Conservation (phyloP, 1,140 invertebrate genomes). For the Gerris buenoi region DNA sequence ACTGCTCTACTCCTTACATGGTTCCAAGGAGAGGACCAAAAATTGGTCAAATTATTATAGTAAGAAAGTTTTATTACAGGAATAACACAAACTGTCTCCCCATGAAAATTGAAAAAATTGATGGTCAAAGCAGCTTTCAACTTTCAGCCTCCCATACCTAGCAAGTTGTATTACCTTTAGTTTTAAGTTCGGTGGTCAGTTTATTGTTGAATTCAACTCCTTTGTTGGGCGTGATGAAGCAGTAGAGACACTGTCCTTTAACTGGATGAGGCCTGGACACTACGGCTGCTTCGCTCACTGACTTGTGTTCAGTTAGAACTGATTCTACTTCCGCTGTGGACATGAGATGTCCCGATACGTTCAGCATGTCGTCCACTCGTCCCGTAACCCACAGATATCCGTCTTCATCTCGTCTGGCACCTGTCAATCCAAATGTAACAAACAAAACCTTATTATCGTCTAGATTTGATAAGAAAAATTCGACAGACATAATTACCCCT, state of each 20-base stretch:
- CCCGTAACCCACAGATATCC: slow-evolving; percentile 96
- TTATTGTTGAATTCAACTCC: slow-evolving; percentile 51
- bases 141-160: not conserved
- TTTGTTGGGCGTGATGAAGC: slow-evolving; percentile 80
- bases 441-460: too few relatives aligned
- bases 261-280: slow-evolving; percentile 83
- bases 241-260: slow-evolving; percentile 93
- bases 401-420: slow-evolving; percentile 76
- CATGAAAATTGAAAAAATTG: not conserved
- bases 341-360: slow-evolving; percentile 93
- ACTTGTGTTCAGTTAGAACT: slow-evolving; percentile 65
- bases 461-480: too few relatives aligned
- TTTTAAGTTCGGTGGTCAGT: slow-evolving; percentile 59
- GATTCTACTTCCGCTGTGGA: slow-evolving; percentile 92
- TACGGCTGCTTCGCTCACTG: slow-evolving; percentile 84
- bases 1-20: too few relatives aligned
- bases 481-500: too few relatives aligned
- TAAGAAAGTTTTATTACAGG: too few relatives aligned
- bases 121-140: not conserved
- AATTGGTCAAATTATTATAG: too few relatives aligned
- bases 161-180: slow-evolving; percentile 41
- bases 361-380: slow-evolving; percentile 93
- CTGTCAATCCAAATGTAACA: too few relatives aligned
- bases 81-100: too few relatives aligned
- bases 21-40: too few relatives aligned